These are phyloP conservation scores for Scaptomyza caliginosa DNA, from an alignment of 2,888 invertebrate genomes.

Conservation along the genomic window DNA sequence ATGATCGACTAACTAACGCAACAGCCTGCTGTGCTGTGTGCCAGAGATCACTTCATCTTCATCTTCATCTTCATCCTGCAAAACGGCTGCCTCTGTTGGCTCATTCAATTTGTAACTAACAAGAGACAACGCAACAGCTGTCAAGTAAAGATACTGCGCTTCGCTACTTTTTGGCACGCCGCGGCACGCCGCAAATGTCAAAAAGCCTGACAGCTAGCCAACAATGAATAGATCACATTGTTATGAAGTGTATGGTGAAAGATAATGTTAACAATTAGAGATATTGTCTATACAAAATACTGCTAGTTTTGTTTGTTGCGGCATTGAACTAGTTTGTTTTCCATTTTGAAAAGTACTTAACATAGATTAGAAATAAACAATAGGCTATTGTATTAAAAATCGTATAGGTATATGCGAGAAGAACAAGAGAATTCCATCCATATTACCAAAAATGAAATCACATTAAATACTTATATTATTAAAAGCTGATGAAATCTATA, in stretches of 20 bases:
- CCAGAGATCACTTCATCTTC: conserved; percentile 52
- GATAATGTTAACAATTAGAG: conserved; percentile 37
- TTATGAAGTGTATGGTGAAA: conserved; percentile 10
- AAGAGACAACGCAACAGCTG: conserved; percentile 36
- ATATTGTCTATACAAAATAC: conserved; percentile 31
- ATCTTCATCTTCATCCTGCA: conserved; percentile 47
- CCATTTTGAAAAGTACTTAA: neutral
- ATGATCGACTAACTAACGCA: conserved; percentile 47
- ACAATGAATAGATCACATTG: conserved; percentile 68
- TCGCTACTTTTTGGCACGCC: conserved; percentile 75
- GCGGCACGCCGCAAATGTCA: conserved; percentile 59
- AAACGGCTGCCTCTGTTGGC: conserved; percentile 60
- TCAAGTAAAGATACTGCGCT: conserved; percentile 49
- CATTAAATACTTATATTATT: conserved; percentile 27
- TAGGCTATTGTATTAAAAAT: too few relatives aligned
- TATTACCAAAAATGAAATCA: conserved; percentile 15
- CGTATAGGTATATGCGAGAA: too few relatives aligned
- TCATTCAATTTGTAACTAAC: conserved; percentile 65
- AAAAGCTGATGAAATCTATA: conserved; percentile 55
- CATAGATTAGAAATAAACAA: neutral
- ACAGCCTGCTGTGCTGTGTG: conserved; percentile 43
- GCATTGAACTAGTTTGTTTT: conserved; percentile 33
- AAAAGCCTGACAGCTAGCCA: conserved; percentile 45
- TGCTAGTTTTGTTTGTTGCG: neutral
- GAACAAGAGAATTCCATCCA: neutral